These are phyloP conservation scores for Notiomystis cincta DNA, from an alignment of 2,113 vertebrate genomes.

Conservation along the genomic window DNA sequence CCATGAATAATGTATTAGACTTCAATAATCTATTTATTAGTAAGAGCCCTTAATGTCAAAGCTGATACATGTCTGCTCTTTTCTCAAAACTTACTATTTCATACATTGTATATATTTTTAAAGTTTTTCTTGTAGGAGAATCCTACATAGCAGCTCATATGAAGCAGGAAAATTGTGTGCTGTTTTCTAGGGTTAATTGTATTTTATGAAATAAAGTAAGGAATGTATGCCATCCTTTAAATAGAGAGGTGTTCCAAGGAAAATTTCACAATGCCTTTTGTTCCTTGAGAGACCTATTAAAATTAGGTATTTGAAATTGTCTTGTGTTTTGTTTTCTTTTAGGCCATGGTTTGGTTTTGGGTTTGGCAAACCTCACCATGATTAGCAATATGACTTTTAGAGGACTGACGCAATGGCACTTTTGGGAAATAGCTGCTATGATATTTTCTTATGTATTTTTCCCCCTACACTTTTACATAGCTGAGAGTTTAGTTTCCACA, in stretches of 20 bases:
- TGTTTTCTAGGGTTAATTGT: not conserved
- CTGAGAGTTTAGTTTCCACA: not conserved
- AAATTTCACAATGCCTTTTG: not conserved
- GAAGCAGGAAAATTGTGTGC: not conserved
- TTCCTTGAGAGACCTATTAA: not conserved
- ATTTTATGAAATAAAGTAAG: not conserved
- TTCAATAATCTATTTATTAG: not conserved
- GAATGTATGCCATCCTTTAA: not conserved
- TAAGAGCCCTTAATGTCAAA: not conserved
- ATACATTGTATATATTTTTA: not conserved
- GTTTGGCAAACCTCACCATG: not conserved
- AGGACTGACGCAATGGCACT: not conserved
- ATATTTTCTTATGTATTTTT: not conserved
- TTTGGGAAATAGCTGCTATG: not conserved
- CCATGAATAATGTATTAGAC: not conserved
- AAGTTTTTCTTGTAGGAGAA: not conserved
- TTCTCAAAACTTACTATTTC: not conserved
- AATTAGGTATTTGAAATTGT: not conserved
- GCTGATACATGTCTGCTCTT: not conserved
- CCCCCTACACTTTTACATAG: not conserved
- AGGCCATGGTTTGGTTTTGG: not conserved
- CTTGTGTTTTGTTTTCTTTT: constrained; percentile 1
- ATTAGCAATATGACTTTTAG: not conserved
- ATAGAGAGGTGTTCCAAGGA: constrained; percentile 4
- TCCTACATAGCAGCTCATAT: not conserved